Base-by-base conservation (phyloP, 2,888 invertebrate genomes). In the Calliopum simillimum region DNA sequence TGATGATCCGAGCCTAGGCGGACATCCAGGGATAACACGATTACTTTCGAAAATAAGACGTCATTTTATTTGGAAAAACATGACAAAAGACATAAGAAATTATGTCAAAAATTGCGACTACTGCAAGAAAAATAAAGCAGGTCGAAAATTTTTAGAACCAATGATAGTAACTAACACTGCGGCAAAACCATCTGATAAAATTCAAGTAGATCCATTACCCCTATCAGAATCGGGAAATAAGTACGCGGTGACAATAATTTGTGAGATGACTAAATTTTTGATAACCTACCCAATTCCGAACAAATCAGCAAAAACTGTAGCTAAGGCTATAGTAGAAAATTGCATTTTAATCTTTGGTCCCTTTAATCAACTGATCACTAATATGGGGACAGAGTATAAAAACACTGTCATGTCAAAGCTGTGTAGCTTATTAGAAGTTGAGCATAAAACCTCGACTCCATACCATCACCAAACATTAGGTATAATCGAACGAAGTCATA, bases 401-500 rank as follows among this genome's bases (percentile, higher is more conserved):
- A 49, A 49, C 8, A 59, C 6, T n/a, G 33, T 49, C 14, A 49
- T n/a, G 23, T 49, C n/a, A 12, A 13, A 47, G 25, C 3, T 51
- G 49, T 51, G n/a, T 14, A 21, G 23, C 23, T 46, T 64, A 21
- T 21, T 64, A n/a, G 49, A 49, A 11, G 25, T 64, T 25, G 33
- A 64, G 12, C 25, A 49, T 23, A 13, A 14, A 3, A 63, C 44
- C 5, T 69, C 53, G 43, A 67, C 67, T n/a, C 62, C 70, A 25
- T 62, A 70, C 21, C 62, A 70, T 21, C 66, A 70, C 33, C 47
- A 61, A 53, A 55, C 66, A 21, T 19, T 66, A 2, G 61, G 66
- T 1, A 53, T 58, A 2, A 61, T 66, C 14, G 70, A 65, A 16
- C 23, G 70, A 53, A 44, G 56, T 46, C 66, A 65, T 46, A 61